Conservation (phyloP, 2,113 vertebrate species). For the Cricetomys ansorgei region DNA sequence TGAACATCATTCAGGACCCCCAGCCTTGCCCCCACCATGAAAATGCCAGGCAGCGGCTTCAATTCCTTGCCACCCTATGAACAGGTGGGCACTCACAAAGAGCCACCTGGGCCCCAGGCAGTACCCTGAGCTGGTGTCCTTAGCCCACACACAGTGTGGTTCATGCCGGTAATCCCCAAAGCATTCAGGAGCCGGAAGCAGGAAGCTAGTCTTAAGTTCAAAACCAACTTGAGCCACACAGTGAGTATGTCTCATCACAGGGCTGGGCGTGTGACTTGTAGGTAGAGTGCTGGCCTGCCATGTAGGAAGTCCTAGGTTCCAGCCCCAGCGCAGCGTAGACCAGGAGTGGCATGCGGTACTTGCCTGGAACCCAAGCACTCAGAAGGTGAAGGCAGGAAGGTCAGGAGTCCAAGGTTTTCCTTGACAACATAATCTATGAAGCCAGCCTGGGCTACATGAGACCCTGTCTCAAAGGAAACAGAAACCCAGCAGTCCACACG, state of each 20-base stretch:
- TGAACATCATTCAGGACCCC: background rate
- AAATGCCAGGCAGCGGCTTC: background rate
- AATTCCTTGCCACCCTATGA: background rate
- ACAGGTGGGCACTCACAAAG: background rate
- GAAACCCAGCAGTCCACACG: background rate
- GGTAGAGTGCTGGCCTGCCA: background rate
- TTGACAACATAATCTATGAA: background rate
- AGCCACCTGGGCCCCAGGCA: background rate
- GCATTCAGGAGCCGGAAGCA: background rate
- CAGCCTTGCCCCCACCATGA: background rate
- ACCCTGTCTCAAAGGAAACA: background rate
- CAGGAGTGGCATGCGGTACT: background rate
- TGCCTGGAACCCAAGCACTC: background rate
- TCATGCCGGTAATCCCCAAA: background rate
- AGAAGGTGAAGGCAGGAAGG: background rate
- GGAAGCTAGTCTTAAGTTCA: background rate
- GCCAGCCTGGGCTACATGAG: background rate
- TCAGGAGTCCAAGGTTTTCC: background rate
- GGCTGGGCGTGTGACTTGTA: background rate
- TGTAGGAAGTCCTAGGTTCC: background rate
- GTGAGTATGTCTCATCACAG: background rate
- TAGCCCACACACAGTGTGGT: background rate
- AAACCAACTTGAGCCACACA: background rate
- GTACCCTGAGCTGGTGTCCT: background rate
- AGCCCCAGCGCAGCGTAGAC: background rate